These are phyloP conservation scores for Pseudomyrmex gracilis DNA, from an alignment of 1,140 invertebrate species.

Conservation along the genomic window DNA sequence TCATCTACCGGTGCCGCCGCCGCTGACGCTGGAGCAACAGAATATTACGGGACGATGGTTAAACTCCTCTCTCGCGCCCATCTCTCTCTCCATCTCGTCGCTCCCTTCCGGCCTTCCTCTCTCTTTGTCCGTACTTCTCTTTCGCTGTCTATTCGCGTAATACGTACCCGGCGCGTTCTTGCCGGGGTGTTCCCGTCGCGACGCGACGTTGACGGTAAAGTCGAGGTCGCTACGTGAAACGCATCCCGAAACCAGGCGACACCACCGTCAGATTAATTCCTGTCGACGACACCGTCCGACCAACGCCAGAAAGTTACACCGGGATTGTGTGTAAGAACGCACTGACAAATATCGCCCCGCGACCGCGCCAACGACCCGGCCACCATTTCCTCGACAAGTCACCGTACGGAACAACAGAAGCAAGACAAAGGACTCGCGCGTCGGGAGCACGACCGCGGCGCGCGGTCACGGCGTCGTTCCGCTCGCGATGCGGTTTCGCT, in stretches of 20 bases:
- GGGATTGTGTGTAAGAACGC: constrained; percentile 37
- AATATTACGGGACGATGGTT: constrained; percentile 77
- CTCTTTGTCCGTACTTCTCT: constrained; percentile 32
- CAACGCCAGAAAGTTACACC: constrained; percentile 8
- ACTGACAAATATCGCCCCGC: constrained; percentile 23
- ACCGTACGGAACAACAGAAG: neutral
- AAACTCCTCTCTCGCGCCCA: constrained; percentile 71
- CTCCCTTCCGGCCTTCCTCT: neutral
- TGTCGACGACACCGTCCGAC: constrained; percentile 19
- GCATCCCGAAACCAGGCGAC: constrained; percentile 48
- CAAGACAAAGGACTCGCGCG: constrained; percentile 35
- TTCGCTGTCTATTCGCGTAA: constrained; percentile 62
- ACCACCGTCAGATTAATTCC: constrained; percentile 48
- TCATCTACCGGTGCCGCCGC: constrained; percentile 63
- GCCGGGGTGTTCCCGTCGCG: constrained; percentile 27
- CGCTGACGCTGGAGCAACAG: constrained; percentile 61
- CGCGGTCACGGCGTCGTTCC: neutral
- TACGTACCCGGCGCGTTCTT: constrained; percentile 57
- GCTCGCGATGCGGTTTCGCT: neutral
- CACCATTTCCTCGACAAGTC: constrained; percentile 27
- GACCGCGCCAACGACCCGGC: constrained; percentile 25
- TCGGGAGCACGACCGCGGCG: too few species aligned
- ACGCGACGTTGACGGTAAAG: constrained; percentile 32
- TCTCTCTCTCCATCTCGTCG: constrained; percentile 62
- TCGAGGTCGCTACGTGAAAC: constrained; percentile 55